Conservation (phyloP, 2,888 invertebrate genomes). For the Nephrotoma guestfalica region DNA sequence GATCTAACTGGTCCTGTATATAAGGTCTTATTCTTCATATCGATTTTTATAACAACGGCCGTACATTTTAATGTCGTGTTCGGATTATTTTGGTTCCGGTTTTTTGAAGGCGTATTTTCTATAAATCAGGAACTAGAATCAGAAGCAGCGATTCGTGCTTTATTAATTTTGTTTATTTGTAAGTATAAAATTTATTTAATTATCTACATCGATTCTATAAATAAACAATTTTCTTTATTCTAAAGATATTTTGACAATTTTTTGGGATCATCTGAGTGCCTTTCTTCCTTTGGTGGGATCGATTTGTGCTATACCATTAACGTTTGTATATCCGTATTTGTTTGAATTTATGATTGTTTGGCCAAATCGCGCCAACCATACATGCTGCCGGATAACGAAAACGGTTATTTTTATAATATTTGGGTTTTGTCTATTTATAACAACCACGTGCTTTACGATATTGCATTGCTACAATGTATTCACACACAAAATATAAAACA, state of each 20-base stretch:
- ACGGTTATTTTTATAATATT: background rate
- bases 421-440: background rate
- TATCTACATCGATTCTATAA: background rate
- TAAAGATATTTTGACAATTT: background rate
- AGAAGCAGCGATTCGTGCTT: background rate
- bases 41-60: background rate
- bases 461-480: background rate
- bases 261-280: background rate
- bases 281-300: background rate
- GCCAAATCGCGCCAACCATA: background rate
- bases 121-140: background rate
- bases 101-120: background rate
- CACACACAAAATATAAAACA: background rate
- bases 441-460: background rate
- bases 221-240: background rate
- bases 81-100: background rate
- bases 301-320: background rate
- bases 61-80: background rate
- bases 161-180: background rate
- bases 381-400: background rate
- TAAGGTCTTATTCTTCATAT: background rate
- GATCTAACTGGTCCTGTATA: background rate
- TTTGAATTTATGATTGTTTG: background rate
- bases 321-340: background rate
- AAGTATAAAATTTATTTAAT: background rate